These are phyloP conservation scores for Nibea albiflora DNA, from an alignment of 2,113 vertebrate species.

Conservation along the genomic window DNA sequence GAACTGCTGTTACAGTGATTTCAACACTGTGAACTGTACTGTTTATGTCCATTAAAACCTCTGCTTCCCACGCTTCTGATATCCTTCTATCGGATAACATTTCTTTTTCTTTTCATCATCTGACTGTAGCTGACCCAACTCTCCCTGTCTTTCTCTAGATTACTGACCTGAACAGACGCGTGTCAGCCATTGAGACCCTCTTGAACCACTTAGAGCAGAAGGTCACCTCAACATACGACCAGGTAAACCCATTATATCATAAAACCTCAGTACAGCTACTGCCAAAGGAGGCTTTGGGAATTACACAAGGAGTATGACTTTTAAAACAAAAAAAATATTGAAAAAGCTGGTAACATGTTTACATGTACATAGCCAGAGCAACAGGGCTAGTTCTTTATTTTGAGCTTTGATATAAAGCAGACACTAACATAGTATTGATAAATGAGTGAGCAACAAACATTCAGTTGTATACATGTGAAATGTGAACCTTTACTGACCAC, in stretches of 20 bases:
- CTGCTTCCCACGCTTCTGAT: background rate
- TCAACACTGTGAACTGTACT: background rate
- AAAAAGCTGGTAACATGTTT: background rate
- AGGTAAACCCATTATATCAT: conserved; percentile 73
- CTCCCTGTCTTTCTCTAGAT: conserved; percentile 75
- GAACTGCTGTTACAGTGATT: background rate
- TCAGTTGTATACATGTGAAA: background rate
- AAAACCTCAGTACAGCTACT: background rate
- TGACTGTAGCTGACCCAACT: background rate
- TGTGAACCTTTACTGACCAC: background rate
- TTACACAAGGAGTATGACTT: background rate
- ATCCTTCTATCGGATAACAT: background rate
- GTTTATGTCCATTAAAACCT: too few relatives aligned
- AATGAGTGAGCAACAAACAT: background rate
- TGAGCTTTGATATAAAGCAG: background rate
- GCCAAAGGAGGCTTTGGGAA: background rate
- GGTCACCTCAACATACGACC: conserved; percentile 67
- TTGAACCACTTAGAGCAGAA: conserved; percentile 84
- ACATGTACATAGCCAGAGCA: background rate
- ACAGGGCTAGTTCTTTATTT: background rate
- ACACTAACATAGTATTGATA: background rate
- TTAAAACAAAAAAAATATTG: background rate
- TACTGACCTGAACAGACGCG: conserved; percentile 82
- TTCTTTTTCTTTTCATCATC: background rate
- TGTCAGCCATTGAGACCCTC: conserved; percentile 82